Evolutionary conservation across 2,113 vertebrate species (phyloP).

Genomic region (Lampris megalopsis): DNA sequence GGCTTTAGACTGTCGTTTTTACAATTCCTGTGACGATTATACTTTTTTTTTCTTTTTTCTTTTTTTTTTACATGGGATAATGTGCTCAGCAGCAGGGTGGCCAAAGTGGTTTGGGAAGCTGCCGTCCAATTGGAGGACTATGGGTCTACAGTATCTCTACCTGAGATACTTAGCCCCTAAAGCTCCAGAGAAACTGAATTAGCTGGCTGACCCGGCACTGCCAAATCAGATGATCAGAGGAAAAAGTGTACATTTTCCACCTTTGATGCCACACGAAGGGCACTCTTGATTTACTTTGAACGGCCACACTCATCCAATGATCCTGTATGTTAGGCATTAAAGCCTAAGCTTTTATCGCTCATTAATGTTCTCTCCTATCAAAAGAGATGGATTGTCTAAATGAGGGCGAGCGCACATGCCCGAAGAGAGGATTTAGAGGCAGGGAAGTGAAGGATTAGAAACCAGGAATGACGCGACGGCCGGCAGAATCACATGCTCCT

Average conservation of each 20-base stretch:
- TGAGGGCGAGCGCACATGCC: conserved; percentile 40
- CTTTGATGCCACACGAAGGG: conserved; percentile 1
- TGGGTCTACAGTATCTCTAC: no score
- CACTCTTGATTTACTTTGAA: conserved; percentile 27
- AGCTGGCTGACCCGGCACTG: no score
- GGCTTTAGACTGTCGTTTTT: no score
- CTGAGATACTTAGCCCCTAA: no score
- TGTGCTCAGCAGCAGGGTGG: no score
- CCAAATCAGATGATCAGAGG: no score
- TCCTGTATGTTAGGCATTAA: conserved; percentile 63
- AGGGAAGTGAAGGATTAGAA: conserved; percentile 65
- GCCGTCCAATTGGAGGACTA: no score
- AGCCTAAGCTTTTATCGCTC: conserved; percentile 60
- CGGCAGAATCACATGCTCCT: conserved; percentile 40
- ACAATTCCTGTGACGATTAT: no score
- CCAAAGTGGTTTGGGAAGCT: no score
- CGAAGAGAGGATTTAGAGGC: conserved; percentile 63
- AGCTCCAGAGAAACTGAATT: no score
- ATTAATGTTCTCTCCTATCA: conserved; percentile 54
- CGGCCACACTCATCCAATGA: conserved; percentile 51
- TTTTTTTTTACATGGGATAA: no score
- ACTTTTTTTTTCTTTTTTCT: no score
- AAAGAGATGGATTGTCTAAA: conserved; percentile 59
- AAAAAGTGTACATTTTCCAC: not conserved
- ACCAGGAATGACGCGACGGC: conserved; percentile 50